phyloP scores from a whole-genome alignment of 1,140 invertebrate species.

The Drosophila subpulchrella region DNA sequence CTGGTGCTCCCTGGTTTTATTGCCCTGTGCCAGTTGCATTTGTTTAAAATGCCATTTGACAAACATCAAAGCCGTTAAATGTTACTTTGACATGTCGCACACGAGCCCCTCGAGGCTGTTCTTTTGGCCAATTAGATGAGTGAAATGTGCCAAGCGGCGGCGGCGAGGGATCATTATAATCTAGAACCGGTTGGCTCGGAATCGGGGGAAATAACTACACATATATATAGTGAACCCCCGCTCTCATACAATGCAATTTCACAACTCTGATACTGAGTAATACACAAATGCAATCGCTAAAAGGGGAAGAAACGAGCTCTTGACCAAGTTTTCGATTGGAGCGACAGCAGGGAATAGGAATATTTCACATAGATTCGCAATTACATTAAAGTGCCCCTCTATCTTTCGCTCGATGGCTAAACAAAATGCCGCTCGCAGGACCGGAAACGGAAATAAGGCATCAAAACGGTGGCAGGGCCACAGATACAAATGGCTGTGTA shows the following conservation, averaged over 20 bases:
- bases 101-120: not conserved
- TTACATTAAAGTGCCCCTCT: slow-evolving; percentile 59
- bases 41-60: slow-evolving; percentile 57
- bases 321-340: slow-evolving; percentile 65
- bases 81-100: slow-evolving; percentile 51
- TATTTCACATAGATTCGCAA: slow-evolving; percentile 57
- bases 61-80: slow-evolving; percentile 58
- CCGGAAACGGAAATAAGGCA: slow-evolving; percentile 57
- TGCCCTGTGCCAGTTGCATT: slow-evolving; percentile 53
- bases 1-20: slow-evolving; percentile 20
- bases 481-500: slow-evolving; percentile 24
- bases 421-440: slow-evolving; percentile 41
- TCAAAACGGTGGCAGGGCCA: slow-evolving; percentile 27
- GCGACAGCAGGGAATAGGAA: not conserved
- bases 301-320: slow-evolving; percentile 30
- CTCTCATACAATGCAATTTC: slow-evolving; percentile 44
- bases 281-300: slow-evolving; percentile 45
- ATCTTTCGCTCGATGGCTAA: slow-evolving; percentile 35
- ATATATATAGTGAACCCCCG: not conserved
- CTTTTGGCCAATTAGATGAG: slow-evolving; percentile 50
- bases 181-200: slow-evolving; percentile 7
- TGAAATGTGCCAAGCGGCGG: slow-evolving; percentile 21
- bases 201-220: not conserved
- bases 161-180: slow-evolving; percentile 13
- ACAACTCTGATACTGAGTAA: slow-evolving; percentile 51